A percentile compares a stretch with the other conserved stretches of the same genome.
phyloP scores from a whole-genome alignment of 2,113 vertebrate species.

The Sminthopsis crassicaudata region DNA sequence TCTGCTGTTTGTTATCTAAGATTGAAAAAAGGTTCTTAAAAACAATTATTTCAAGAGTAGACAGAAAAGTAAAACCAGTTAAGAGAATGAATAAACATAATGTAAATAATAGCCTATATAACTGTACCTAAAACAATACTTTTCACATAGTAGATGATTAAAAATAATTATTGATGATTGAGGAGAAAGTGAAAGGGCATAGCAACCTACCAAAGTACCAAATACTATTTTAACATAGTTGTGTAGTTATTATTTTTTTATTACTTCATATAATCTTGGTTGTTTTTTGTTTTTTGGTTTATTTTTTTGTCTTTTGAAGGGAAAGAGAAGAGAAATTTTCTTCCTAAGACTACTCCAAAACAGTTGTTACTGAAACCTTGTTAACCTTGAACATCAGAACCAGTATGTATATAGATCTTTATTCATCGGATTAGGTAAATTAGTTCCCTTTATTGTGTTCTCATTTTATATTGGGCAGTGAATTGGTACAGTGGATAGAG shows the following conservation, averaged over 20 bases:
- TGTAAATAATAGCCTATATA: background rate
- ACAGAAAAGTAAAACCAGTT: background rate
- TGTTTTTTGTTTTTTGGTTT: background rate
- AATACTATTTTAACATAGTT: constrained; percentile 12
- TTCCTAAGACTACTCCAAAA: constrained; percentile 20
- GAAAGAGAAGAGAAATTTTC: constrained; percentile 24
- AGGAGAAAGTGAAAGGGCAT: background rate
- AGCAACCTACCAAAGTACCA: background rate
- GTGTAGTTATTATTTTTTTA: background rate
- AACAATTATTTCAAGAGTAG: background rate
- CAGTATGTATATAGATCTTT: background rate
- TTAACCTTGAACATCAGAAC: background rate
- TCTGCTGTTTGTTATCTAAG: constrained; percentile 1
- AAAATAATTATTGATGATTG: constrained; percentile 4
- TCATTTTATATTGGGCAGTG: background rate
- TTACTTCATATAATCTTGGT: background rate
- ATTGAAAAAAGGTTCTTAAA: constrained; percentile 13
- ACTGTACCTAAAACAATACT: background rate
- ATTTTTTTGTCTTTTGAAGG: background rate
- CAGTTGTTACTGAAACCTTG: constrained; percentile 10
- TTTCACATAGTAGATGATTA: constrained; percentile 1
- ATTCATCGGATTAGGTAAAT: background rate
- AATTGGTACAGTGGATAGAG: background rate
- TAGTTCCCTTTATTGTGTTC: background rate
- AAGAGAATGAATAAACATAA: background rate